Conservation (phyloP, 2,888 invertebrate genomes). For the Trissoscelio sp. region DNA sequence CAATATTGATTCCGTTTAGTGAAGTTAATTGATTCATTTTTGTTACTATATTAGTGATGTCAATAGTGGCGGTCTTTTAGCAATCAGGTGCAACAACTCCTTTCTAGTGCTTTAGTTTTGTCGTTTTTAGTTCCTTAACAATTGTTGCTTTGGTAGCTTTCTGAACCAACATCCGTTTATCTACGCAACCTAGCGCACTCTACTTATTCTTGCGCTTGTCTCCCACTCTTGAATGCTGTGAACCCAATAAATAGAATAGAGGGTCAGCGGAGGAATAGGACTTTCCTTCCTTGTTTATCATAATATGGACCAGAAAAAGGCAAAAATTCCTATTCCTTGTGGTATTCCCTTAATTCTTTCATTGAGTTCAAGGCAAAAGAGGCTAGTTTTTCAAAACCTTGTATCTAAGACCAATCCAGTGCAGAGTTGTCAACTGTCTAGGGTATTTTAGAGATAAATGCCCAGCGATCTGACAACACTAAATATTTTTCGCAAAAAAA, state of each 20-base stretch:
- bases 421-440: not conserved
- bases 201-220: slow-evolving; percentile 1
- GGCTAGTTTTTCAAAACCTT: slow-evolving; percentile 50
- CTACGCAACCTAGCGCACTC: not conserved
- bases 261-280: too few species aligned
- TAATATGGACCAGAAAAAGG: too few species aligned
- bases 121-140: slow-evolving; percentile 6
- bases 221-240: slow-evolving; percentile 6
- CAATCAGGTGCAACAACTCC: slow-evolving; percentile 11
- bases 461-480: slow-evolving; percentile 4
- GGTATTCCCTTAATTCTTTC: too few species aligned
- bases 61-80: slow-evolving; percentile 55
- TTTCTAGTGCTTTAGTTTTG: not conserved
- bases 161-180: slow-evolving; percentile 14
- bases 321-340: too few species aligned
- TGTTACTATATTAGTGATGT: slow-evolving; percentile 37
- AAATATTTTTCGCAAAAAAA: too few species aligned
- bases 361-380: too few species aligned
- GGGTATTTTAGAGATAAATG: not conserved
- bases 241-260: too few species aligned
- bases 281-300: too few species aligned
- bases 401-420: slow-evolving; percentile 27
- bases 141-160: slow-evolving; percentile 13
- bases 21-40: too few species aligned
- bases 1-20: slow-evolving; percentile 41